Base-by-base conservation (phyloP, 2,888 invertebrate species). In the Cheilosia impressa region DNA sequence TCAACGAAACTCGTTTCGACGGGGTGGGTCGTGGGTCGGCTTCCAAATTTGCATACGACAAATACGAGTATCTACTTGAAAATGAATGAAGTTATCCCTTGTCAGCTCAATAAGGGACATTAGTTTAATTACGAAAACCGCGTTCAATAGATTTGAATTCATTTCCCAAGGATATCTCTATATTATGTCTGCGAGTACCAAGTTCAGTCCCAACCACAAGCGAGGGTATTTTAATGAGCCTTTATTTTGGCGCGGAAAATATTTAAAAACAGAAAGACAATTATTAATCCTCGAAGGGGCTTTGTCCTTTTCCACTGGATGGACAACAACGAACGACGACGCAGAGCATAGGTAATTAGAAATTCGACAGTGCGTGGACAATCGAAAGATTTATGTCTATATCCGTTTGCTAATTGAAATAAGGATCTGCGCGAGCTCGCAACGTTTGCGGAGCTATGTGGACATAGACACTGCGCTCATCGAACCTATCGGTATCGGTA, bases 81-180 rank as follows among this genome's bases (percentile, higher is more conserved):
- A 76, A 76, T 52, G 85, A 77, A 81, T 71, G 76, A 76, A 85
- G 81, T 77, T 81, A 85, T 85, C 85, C 85, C 81, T 85, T 80
- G 85, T 81, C 85, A 85, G 81, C 75, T 85, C 85, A 85, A 85
- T 85, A 85, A 85, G 81, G 76, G 85, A 77, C 81, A 85, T 85
- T 85, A 85, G 81, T 85, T 81, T 85, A 85, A 85, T 85, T 85
- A 85, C 81, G 77, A 85, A 84, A 85, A 81, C 85, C 85, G 85
- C 81, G 81, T 81, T 85, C 71, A 85, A 85, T 81, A 58, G 81
- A 76, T 55, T 31, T 55, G 55, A 31, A 55, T 55, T 31, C 31
- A 52, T 52, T 52, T 52, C 52, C 52, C 15, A 52, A 52, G 15
- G 13, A 38, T 27, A 27, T 38, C 38, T 38, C 38, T 10, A 4